Conservation (phyloP, 2,113 vertebrate genomes). For the Scomber japonicus region DNA sequence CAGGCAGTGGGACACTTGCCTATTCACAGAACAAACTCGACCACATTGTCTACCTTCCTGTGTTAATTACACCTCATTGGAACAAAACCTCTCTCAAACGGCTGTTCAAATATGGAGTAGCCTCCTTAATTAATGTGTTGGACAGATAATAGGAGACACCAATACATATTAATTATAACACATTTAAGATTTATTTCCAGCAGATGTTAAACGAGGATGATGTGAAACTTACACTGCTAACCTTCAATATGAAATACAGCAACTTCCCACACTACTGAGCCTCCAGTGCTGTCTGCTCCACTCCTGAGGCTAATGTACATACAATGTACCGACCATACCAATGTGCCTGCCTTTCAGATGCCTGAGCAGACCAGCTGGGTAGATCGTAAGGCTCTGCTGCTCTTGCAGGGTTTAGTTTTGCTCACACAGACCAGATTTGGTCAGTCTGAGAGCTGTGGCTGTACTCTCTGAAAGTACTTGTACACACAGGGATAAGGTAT, state of each 20-base stretch:
- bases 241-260: constrained; percentile 8
- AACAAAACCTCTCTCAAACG: constrained; percentile 15
- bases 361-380: constrained; percentile 48
- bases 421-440: constrained; percentile 32
- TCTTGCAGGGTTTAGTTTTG: not conserved
- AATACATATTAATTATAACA: not conserved
- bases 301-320: constrained; percentile 42
- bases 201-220: not conserved
- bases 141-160: not conserved
- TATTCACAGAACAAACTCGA: not conserved
- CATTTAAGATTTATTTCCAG: not conserved
- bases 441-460: not conserved
- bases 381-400: not conserved
- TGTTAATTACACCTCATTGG: not conserved
- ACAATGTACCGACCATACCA: constrained; percentile 28
- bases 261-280: constrained; percentile 11
- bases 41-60: not conserved
- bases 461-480: constrained; percentile 4
- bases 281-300: constrained; percentile 12
- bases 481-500: constrained; percentile 1
- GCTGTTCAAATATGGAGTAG: not conserved
- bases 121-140: not conserved
- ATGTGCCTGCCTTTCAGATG: constrained; percentile 34
- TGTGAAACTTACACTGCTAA: constrained; percentile 19
- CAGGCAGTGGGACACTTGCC: not conserved